Evolutionary conservation across 2,113 vertebrate species (phyloP), one percentile per base, ranked within the genome.

Genomic region (Psittacula cyanocephala): DNA sequence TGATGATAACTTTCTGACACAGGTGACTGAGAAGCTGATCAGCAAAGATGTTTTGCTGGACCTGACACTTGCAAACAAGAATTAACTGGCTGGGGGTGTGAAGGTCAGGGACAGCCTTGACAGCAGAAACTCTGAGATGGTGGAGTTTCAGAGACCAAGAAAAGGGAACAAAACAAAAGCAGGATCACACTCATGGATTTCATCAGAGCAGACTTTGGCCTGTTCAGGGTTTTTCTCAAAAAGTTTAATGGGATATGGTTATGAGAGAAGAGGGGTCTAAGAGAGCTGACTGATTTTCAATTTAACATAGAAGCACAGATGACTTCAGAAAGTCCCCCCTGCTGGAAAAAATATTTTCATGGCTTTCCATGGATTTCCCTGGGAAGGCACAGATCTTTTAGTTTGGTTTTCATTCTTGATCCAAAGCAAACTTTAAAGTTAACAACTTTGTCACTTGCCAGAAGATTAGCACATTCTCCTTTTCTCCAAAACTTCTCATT

Each of bases 391-490:
- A 59, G 19, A 63, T 37, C n/a, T 91, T 86, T 82, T 24, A 60
- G 55, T 95, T 81, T 91, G 41, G 24, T 88, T 96, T 95, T 79
- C 44, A 88, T 91, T 96, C 12, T 3, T 74, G 19, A 92, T 93
- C 49, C 72, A 90, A 71, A 83, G 60, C 35, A 88, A 76, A 83
- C 47, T 88, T 93, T 96, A 75, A 89, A 95, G 95, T 27, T 2
- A 90, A 52, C 15, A 74, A 13, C 24, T 89, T 72, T 95, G 17
- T 78, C 80, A 87, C 31, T 95, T 83, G 69, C 19, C 24, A 83
- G 78, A 93, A 81, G 44, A 84, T 77, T 89, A 84, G 70, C 93
- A 91, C 59, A 18, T 71, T 81, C 57, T 86, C 74, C 65, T 86
- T 63, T 50, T 50, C 7, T 95, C 25, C 19, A 94, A 94, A 95